These are phyloP conservation scores for Tenthredo scrophulariae DNA, from an alignment of 2,888 invertebrate species.

Conservation along the genomic window DNA sequence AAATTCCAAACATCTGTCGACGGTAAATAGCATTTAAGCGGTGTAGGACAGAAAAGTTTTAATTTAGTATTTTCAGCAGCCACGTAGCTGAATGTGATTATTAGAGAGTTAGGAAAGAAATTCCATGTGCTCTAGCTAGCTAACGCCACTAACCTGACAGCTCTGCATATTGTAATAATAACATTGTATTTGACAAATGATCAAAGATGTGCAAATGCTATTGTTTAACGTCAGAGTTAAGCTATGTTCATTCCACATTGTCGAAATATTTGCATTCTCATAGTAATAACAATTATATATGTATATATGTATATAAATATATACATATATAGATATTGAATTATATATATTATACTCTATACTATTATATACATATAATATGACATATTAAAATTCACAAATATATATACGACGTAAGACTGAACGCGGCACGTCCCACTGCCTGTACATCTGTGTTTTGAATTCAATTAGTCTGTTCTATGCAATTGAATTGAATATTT, in stretches of 20 bases:
- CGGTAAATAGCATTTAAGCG: slow-evolving; percentile 60
- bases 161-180: slow-evolving; percentile 65
- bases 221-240: slow-evolving; percentile 44
- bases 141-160: slow-evolving; percentile 68
- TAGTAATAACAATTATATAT: slow-evolving; percentile 59
- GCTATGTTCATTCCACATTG: slow-evolving; percentile 50
- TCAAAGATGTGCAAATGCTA: slow-evolving; percentile 44
- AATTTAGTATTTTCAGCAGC: slow-evolving; percentile 64
- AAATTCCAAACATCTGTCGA: slow-evolving; percentile 66
- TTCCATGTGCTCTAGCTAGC: slow-evolving; percentile 69
- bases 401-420: slow-evolving; percentile 68
- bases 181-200: slow-evolving; percentile 50
- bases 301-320: slow-evolving; percentile 55
- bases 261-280: slow-evolving; percentile 43
- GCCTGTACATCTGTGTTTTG: slow-evolving; percentile 60
- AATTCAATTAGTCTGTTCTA: not conserved
- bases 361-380: slow-evolving; percentile 55
- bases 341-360: slow-evolving; percentile 54
- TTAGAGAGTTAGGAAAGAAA: slow-evolving; percentile 69
- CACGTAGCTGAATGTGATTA: slow-evolving; percentile 72
- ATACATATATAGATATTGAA: slow-evolving; percentile 36
- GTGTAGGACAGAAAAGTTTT: slow-evolving; percentile 56
- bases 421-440: slow-evolving; percentile 70
- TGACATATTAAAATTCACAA: slow-evolving; percentile 53
- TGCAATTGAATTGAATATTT: not conserved